Conservation (phyloP, 2,797 vertebrate species). For the Amblyopsis hoosieri region DNA sequence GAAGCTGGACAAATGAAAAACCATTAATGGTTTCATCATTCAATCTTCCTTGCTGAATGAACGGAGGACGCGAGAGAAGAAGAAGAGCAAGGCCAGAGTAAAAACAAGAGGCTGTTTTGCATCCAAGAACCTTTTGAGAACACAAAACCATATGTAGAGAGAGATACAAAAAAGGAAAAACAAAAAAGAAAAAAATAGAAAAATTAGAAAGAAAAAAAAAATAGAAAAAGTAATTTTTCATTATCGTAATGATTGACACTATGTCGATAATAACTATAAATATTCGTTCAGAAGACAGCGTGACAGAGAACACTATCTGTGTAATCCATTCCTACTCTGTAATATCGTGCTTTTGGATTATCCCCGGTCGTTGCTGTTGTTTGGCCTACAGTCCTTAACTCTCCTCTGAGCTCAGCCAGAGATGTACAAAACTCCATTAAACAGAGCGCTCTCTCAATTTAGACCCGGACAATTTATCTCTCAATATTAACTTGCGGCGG, state of each 20-base stretch:
- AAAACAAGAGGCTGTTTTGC: constrained; percentile 25
- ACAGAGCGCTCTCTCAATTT: constrained; percentile 63
- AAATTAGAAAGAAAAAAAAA: too few relatives aligned
- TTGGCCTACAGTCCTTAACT: too few relatives aligned
- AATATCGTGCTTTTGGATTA: too few relatives aligned
- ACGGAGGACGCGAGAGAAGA: constrained; percentile 40
- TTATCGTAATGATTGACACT: too few relatives aligned
- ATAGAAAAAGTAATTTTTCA: not conserved
- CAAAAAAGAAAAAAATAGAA: constrained; percentile 10
- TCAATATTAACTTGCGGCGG: constrained; percentile 67
- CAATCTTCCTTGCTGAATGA: constrained; percentile 52
- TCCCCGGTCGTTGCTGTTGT: constrained; percentile 34
- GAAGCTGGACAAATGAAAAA: constrained; percentile 68
- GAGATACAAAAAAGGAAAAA: constrained; percentile 21
- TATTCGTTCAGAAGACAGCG: too few relatives aligned
- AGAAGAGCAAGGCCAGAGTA: constrained; percentile 33
- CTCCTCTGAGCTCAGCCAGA: constrained; percentile 20
- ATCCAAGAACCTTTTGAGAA: constrained; percentile 25
- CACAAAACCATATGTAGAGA: constrained; percentile 6
- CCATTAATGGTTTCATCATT: constrained; percentile 78
- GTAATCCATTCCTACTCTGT: too few relatives aligned
- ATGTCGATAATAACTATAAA: too few relatives aligned
- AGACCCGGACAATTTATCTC: constrained; percentile 65
- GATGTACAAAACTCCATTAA: constrained; percentile 63
- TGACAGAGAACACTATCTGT: too few relatives aligned